Percentiles rank a stretch among this genome's conserved stretches.
These are phyloP conservation scores for Lysandra coridon DNA, from an alignment of 2,888 invertebrate genomes.

Conservation along the genomic window DNA sequence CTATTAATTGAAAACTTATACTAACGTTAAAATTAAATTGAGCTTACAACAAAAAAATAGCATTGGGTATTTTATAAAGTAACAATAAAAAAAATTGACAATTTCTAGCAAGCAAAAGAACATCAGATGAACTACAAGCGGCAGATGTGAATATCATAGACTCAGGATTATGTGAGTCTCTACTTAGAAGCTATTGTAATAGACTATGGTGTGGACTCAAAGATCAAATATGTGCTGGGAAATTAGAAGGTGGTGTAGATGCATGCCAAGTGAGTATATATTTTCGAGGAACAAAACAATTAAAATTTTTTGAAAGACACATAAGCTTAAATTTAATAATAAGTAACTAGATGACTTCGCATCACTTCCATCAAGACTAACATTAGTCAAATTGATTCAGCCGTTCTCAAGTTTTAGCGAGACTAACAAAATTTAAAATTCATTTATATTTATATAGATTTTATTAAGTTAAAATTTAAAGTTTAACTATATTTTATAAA, in stretches of 20 bases:
- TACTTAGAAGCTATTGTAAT: background rate
- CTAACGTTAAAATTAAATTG: background rate
- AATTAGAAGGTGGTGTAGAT: slow-evolving; percentile 23
- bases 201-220: background rate
- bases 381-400: too few relatives aligned
- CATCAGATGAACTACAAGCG: background rate
- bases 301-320: background rate
- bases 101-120: background rate
- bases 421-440: too few relatives aligned
- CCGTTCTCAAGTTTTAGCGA: too few relatives aligned
- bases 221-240: slow-evolving; percentile 26
- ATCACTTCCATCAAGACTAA: too few relatives aligned
- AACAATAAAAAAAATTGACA: background rate
- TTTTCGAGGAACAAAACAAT: background rate
- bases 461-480: too few relatives aligned
- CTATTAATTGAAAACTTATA: too few relatives aligned
- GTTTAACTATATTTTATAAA: too few relatives aligned
- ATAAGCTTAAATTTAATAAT: too few relatives aligned
- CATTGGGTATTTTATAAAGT: too few relatives aligned
- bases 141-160: slow-evolving; percentile 16
- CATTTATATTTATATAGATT: too few relatives aligned
- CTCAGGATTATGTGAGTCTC: background rate
- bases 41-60: background rate
- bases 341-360: too few relatives aligned
- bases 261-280: slow-evolving; percentile 21